A percentile compares a stretch with the other conserved stretches of the same genome.
Conservation (phyloP, 2,888 invertebrate species). For the Aelia acuminata region DNA sequence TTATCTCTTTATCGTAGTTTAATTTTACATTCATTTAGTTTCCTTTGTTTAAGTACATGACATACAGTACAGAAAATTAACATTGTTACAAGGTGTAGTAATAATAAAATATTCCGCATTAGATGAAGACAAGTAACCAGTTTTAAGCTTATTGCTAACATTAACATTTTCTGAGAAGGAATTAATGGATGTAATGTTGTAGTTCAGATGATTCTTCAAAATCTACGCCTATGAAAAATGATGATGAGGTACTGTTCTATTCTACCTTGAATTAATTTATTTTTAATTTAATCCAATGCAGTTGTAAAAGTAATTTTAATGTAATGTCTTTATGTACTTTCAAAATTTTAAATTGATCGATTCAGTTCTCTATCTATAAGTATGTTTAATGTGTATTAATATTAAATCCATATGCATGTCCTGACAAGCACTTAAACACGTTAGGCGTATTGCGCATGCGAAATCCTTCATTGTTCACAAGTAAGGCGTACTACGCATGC, state of each 20-base stretch:
- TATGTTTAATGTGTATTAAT: too few relatives aligned
- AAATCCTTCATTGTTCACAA: too few relatives aligned
- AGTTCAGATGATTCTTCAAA: slow-evolving; percentile 16
- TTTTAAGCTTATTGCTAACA: background rate
- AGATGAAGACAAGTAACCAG: background rate
- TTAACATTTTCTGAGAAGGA: background rate
- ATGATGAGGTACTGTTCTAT: slow-evolving; percentile 40
- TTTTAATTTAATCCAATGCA: slow-evolving; percentile 5
- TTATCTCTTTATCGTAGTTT: too few relatives aligned
- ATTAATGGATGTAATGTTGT: slow-evolving; percentile 27
- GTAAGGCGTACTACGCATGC: too few relatives aligned
- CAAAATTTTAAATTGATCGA: too few relatives aligned
- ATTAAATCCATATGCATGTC: too few relatives aligned
- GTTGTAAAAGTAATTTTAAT: background rate
- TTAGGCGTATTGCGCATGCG: too few relatives aligned
- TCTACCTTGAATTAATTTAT: slow-evolving; percentile 22
- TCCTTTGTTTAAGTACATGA: background rate
- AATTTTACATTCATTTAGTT: background rate
- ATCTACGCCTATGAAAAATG: background rate
- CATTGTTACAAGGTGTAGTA: background rate
- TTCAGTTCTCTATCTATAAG: too few relatives aligned
- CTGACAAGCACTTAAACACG: too few relatives aligned
- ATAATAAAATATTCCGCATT: background rate
- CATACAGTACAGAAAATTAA: background rate
- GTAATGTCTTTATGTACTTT: too few relatives aligned